These are phyloP conservation scores for Hyles lineata DNA, from an alignment of 2,888 invertebrate species.

Conservation along the genomic window DNA sequence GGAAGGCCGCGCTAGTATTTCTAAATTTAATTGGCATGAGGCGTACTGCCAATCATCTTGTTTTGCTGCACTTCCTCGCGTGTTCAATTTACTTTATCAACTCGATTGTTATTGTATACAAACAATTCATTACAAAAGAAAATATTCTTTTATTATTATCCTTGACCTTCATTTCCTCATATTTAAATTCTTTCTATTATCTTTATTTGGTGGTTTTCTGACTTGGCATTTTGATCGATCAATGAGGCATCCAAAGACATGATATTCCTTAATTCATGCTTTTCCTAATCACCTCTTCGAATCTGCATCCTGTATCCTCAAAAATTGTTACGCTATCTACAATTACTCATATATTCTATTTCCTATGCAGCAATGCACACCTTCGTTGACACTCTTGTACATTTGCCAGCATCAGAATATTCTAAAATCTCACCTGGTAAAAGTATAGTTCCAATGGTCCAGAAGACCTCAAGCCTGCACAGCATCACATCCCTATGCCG, in stretches of 20 bases:
- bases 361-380: too few species aligned
- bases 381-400: too few species aligned
- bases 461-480: constrained; percentile 85
- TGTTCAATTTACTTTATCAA: neutral
- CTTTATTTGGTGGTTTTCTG: neutral
- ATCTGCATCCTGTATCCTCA: too few species aligned
- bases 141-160: neutral
- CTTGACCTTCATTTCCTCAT: neutral
- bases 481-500: constrained; percentile 83
- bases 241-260: too few species aligned
- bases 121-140: neutral
- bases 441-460: constrained; percentile 85
- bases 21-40: constrained; percentile 23
- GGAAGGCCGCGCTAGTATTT: constrained; percentile 14
- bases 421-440: constrained; percentile 76
- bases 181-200: neutral
- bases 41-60: constrained; percentile 14
- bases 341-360: too few species aligned
- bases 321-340: too few species aligned
- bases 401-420: too few species aligned
- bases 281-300: too few species aligned
- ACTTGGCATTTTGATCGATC: neutral
- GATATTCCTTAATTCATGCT: too few species aligned
- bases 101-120: neutral
- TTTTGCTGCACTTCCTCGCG: neutral